These are phyloP conservation scores for Morone chrysops DNA, from an alignment of 2,113 vertebrate species.

Conservation along the genomic window DNA sequence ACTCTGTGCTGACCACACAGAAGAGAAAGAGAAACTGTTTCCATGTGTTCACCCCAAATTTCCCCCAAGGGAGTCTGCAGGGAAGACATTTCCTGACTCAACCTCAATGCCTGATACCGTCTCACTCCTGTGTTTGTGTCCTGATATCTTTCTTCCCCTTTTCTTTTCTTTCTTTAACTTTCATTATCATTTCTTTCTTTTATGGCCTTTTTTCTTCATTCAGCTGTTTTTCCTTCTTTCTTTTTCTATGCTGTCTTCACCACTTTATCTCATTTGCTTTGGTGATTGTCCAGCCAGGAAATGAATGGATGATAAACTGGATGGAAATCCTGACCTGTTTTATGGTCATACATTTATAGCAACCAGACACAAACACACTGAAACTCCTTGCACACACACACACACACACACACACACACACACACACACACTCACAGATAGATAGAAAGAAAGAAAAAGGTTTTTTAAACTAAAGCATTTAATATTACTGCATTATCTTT, in stretches of 20 bases:
- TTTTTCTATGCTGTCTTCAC: background rate
- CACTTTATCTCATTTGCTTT: background rate
- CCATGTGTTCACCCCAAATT: constrained; percentile 39
- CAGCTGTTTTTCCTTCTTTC: background rate
- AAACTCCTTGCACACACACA: background rate
- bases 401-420: too few relatives aligned
- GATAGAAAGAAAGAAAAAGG: too few relatives aligned
- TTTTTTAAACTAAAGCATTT: background rate
- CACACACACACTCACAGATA: too few relatives aligned
- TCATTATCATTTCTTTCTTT: background rate
- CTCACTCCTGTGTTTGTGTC: background rate
- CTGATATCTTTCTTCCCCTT: background rate
- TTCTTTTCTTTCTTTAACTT: background rate
- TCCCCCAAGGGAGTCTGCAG: constrained; percentile 35
- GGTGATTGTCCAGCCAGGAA: constrained; percentile 18
- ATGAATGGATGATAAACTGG: constrained; percentile 24
- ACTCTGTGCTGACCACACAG: constrained; percentile 51
- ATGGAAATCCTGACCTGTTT: constrained; percentile 18
- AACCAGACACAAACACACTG: background rate
- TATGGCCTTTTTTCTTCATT: background rate
- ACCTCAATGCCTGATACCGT: background rate
- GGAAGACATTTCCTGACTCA: constrained; percentile 31
- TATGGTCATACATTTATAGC: constrained; percentile 1
- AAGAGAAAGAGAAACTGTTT: constrained; percentile 16
- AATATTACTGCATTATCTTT: background rate